Evolutionary conservation across 1,140 invertebrate species (phyloP).

Genomic region (Heliconius melpomene): DNA sequence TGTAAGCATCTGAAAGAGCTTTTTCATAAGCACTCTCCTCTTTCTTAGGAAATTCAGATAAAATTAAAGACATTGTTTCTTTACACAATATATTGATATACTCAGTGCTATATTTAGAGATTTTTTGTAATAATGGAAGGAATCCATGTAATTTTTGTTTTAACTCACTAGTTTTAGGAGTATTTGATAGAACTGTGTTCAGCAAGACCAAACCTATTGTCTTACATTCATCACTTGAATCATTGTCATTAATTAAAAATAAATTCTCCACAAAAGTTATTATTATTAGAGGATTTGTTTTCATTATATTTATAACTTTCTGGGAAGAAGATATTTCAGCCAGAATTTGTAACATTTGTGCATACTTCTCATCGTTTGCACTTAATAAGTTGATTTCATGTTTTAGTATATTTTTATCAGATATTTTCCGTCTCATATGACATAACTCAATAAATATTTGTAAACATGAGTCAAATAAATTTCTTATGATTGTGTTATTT

Average conservation of each 20-base stretch:
- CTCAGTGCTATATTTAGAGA: constrained; percentile 47
- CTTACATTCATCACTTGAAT: constrained; percentile 69
- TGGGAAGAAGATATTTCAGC: constrained; percentile 61
- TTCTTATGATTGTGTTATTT: constrained; percentile 45
- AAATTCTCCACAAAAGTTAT: constrained; percentile 71
- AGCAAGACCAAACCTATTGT: constrained; percentile 79
- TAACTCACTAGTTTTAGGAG: constrained; percentile 44
- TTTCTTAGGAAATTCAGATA: constrained; percentile 46
- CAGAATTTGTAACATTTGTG: constrained; percentile 58
- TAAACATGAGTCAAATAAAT: constrained; percentile 56
- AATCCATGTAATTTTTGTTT: constrained; percentile 51
- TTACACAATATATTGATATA: constrained; percentile 60
- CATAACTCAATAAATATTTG: constrained; percentile 54
- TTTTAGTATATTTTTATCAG: constrained; percentile 59
- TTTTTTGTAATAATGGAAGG: constrained; percentile 55
- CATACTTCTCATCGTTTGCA: constrained; percentile 64
- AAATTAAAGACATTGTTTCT: constrained; percentile 61
- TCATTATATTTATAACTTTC: constrained; percentile 65
- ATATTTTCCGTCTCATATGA: constrained; percentile 42
- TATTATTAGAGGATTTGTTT: constrained; percentile 60
- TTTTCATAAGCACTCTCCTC: constrained; percentile 81
- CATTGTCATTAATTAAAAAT: constrained; percentile 51
- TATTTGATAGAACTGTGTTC: constrained; percentile 69
- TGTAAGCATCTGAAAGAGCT: constrained; percentile 86
- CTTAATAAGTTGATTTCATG: constrained; percentile 64